Percentiles rank a stretch among this genome's conserved stretches.
Evolutionary conservation across 2,888 invertebrate species (phyloP).

Genomic region (Thereva unica): DNA sequence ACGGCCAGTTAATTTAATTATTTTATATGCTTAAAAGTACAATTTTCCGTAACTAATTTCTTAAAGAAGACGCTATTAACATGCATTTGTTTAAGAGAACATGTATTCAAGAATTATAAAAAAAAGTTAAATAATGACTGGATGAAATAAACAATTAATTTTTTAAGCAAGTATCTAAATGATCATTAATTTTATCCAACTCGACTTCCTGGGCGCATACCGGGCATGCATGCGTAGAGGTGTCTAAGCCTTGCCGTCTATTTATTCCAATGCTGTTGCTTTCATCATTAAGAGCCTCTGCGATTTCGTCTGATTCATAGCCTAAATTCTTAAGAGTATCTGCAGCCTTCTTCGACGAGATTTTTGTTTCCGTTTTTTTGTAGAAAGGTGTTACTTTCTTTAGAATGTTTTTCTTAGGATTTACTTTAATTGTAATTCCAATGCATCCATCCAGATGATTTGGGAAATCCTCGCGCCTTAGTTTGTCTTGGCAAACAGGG

Average conservation of each 20-base stretch:
- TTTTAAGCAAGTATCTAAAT: slow-evolving; percentile 50
- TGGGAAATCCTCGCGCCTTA: slow-evolving; percentile 50
- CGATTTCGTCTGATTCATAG: slow-evolving; percentile 28
- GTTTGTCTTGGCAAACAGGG: slow-evolving; percentile 54
- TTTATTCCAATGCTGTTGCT: slow-evolving; percentile 39
- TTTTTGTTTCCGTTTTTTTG: slow-evolving; percentile 1
- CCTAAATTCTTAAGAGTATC: slow-evolving; percentile 23
- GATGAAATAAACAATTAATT: not conserved
- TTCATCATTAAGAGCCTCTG: slow-evolving; percentile 31
- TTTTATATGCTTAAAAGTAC: not conserved
- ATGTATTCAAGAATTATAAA: not conserved
- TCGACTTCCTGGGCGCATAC: slow-evolving; percentile 51
- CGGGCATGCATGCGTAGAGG: slow-evolving; percentile 51
- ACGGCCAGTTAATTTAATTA: slow-evolving; percentile 71
- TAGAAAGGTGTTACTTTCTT: slow-evolving; percentile 4
- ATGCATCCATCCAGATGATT: slow-evolving; percentile 56
- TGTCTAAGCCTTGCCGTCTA: slow-evolving; percentile 49
- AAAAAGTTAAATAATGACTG: not conserved
- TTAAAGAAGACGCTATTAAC: too few relatives aligned
- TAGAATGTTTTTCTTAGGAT: slow-evolving; percentile 34
- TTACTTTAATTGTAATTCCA: slow-evolving; percentile 49
- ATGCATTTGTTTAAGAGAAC: not conserved
- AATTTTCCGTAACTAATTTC: not conserved
- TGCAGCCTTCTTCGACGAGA: not conserved
- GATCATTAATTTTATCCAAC: slow-evolving; percentile 50